Evolutionary conservation across 2,113 vertebrate species (phyloP), one percentile per base, ranked within the genome.

Genomic region (Epinephelus cyanopodus): DNA sequence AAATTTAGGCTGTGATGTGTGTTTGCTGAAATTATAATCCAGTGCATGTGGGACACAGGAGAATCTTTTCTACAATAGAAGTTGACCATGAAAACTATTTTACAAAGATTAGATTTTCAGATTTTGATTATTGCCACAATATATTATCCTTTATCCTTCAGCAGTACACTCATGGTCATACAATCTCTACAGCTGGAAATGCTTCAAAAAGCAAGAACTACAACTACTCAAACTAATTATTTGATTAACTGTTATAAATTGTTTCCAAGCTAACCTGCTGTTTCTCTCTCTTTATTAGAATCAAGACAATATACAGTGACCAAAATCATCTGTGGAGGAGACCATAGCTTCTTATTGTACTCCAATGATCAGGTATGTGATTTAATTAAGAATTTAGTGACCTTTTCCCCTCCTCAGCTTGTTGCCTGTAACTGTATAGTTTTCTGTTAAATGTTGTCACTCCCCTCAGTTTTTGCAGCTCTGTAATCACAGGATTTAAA

Each of bases 241-340:
- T 45, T 65, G 25, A 76, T 72, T 70, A n/a, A 52, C 3, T 65
- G 48, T 42, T 74, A 29, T 68, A 1, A 68, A 18, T 39, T 64
- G 19, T 21, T 25, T 5, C 2, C 19, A 4, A 54, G 23, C n/a
- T 69, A 37, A 68, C 25, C 4, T 57, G 37, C 21, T 9, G 18
- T 63, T 27, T 67, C 0, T 65, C n/a, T 37, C 70, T 66, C 13
- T 85, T 68, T 72, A 17, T 68, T 94, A 91, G 94, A 93, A 37
- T 96, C 95, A 87, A 96, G 95, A 85, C 95, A 94, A 25, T 96
- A 93, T 80, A 90, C 95, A 75, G 96, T 99, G 92, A 96, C 96
- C 89, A 97, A 96, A 91, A 96, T 99, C 87, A 97, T 97, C 92
- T 97, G 97, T 92, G 98, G 98, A 92, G 98, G 97, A 89, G 97